Conservation (phyloP, 2,888 invertebrate genomes). For the Frankliniella fusca region DNA sequence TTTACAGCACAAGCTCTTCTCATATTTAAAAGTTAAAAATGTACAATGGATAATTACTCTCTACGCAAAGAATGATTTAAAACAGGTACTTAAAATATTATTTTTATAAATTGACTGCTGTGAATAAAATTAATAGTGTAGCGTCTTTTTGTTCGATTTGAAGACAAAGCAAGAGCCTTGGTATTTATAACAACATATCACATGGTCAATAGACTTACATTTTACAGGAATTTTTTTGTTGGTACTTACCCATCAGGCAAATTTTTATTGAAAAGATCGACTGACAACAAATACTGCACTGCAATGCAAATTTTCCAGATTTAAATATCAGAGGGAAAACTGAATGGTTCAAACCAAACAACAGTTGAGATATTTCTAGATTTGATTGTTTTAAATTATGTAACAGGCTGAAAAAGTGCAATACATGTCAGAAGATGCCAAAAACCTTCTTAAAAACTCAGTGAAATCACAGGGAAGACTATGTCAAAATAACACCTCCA, state of each 20-base stretch:
- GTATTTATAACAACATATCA: not conserved
- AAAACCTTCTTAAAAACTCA: not conserved
- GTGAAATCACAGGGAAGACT: not conserved
- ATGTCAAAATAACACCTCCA: not conserved
- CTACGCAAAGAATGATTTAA: not conserved
- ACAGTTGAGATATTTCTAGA: no score
- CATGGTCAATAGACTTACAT: not conserved
- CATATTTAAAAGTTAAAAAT: not conserved
- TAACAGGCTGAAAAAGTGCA: no score
- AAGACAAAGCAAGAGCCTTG: not conserved
- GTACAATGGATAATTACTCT: not conserved
- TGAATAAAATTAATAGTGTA: not conserved
- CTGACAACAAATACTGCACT: not conserved
- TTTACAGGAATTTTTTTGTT: not conserved
- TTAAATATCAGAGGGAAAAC: no score
- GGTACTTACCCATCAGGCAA: not conserved
- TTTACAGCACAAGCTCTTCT: not conserved
- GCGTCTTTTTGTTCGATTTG: no score
- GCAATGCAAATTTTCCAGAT: not conserved
- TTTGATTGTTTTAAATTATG: no score
- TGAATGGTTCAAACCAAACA: no score
- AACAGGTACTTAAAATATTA: constrained; percentile 1
- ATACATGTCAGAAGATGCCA: not conserved
- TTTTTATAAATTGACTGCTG: not conserved
- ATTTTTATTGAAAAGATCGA: not conserved